Conservation (phyloP, 2,113 vertebrate genomes). For the Felis chaus region DNA sequence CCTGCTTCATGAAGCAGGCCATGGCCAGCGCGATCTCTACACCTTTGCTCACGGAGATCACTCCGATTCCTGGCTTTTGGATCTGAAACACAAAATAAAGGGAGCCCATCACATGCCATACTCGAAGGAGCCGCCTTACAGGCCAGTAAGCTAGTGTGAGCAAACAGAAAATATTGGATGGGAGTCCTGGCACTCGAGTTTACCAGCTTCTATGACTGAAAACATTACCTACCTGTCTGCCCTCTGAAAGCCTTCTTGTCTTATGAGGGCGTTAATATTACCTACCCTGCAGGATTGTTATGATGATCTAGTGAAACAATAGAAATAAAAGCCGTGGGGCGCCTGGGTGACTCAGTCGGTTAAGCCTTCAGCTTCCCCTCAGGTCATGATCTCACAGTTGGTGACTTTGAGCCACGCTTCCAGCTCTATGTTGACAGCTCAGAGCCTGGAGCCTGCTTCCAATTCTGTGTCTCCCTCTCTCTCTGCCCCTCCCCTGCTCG, state of each 20-base stretch:
- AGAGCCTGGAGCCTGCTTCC: no score
- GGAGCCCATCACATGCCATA: background rate
- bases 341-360: no score
- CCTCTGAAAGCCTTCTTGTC: background rate
- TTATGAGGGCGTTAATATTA: background rate
- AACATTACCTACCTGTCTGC: background rate
- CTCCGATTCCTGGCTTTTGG: constrained; percentile 64
- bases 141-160: background rate
- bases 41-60: constrained; percentile 73
- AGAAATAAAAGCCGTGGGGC: background rate
- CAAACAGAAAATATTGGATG: background rate
- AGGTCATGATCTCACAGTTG: no score
- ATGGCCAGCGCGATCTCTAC: constrained; percentile 75
- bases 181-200: background rate
- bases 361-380: no score
- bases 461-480: no score
- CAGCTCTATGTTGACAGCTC: no score
- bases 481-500: no score
- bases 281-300: background rate
- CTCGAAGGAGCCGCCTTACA: background rate
- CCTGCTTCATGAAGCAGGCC: constrained; percentile 71
- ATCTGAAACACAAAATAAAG: constrained; percentile 67
- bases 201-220: background rate
- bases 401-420: no score
- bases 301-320: background rate